Evolutionary conservation across 2,888 invertebrate species (phyloP), one percentile per base, ranked within the genome.

Genomic region (Philhelius pedissequus): DNA sequence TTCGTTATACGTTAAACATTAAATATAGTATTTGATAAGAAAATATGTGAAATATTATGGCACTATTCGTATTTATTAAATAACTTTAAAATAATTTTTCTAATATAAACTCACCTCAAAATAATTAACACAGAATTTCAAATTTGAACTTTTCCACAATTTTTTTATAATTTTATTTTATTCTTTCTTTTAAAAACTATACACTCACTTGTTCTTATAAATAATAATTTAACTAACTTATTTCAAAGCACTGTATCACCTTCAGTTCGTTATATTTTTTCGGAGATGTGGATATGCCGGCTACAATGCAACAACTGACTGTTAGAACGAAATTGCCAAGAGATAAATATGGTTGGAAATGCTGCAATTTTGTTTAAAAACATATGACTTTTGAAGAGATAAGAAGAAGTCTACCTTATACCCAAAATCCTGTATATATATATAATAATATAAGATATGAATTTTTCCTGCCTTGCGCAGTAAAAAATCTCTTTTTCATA

Each of bases 231-330:
- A 9, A 56, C 11, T 15, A 62, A 18, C 25, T 18, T 27, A 15
- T 0, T 60, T 15, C 13, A 68, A 20, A 13, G n/a, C n/a, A 22
- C 35, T 38, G 13, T 15, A 15, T 50, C n/a, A 68, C 4, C 18
- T 20, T 22, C 27, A 11, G 3, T 18, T 25, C 25, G 11, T 20
- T 32, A 15, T 22, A 22, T n/a, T 35, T 4, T 27, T 15, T 8
- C 7, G 22, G 50, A 78, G 83, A 78, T 83, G 83, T 83, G 64
- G 40, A 74, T 52, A 64, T 66, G 78, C 83, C 83, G 83, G 83
- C 66, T 83, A 64, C 74, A 74, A 66, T 78, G 83, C 83, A 78
- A 74, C 62, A 83, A 83, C 83, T 83, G 83, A 83, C 78, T 83
- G 64, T 69, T 58, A 11, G 27, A 64, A 22, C 22, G 56, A 52